phyloP scores from a whole-genome alignment of 2,797 vertebrate species.

The Eurystomus glaucurus region DNA sequence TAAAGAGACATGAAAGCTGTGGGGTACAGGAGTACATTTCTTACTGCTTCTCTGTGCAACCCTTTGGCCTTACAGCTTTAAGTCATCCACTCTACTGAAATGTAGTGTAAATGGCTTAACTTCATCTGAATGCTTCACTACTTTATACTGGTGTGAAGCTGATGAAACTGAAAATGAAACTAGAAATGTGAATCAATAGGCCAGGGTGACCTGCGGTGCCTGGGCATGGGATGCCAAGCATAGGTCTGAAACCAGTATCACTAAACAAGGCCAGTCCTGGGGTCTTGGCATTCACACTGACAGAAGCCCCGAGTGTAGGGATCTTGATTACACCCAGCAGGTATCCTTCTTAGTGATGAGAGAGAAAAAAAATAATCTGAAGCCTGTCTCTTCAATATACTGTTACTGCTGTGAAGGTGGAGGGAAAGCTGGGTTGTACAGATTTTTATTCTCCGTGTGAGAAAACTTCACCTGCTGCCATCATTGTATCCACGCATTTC shows the following conservation, averaged over 20 bases:
- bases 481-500: background rate
- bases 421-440: background rate
- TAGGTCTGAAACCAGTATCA: background rate
- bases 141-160: background rate
- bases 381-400: constrained; percentile 66
- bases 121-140: background rate
- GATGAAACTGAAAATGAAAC: background rate
- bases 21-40: background rate
- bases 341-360: constrained; percentile 81
- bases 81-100: constrained; percentile 13
- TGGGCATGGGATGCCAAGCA: background rate
- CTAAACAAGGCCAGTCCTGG: background rate
- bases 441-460: background rate
- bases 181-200: background rate
- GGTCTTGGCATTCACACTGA: background rate
- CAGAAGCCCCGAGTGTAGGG: constrained; percentile 40
- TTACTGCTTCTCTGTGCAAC: background rate
- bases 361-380: constrained; percentile 58
- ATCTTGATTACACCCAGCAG: constrained; percentile 84
- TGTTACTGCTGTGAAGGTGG: constrained; percentile 38
- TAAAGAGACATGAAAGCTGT: background rate
- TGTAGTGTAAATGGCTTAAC: background rate
- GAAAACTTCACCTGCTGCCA: background rate
- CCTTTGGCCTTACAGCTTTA: background rate
- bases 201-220: background rate